phyloP scores from a whole-genome alignment of 2,113 vertebrate species.

The Ceyx margarethae region DNA sequence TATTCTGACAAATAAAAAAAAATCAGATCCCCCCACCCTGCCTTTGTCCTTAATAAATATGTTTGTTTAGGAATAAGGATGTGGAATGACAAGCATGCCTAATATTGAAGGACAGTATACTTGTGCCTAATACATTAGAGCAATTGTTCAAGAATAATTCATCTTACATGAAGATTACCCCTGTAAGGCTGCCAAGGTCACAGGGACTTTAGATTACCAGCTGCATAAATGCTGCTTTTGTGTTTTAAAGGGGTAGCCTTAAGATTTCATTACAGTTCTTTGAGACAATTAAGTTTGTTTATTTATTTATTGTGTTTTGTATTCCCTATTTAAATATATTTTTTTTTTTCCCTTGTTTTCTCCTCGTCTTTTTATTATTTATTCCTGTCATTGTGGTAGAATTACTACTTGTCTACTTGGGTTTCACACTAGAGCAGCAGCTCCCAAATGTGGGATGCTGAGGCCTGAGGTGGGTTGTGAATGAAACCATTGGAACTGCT shows the following conservation, averaged over 20 bases:
- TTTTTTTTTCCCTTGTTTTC: background rate
- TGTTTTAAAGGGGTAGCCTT: conserved; percentile 40
- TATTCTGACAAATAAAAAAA: background rate
- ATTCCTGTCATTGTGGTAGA: background rate
- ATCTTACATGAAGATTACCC: conserved; percentile 64
- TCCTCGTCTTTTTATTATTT: background rate
- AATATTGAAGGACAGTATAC: conserved; percentile 66
- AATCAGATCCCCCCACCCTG: too few species aligned
- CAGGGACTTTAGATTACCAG: conserved; percentile 27
- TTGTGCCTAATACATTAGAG: conserved; percentile 63
- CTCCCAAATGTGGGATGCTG: background rate
- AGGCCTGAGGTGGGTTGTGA: background rate
- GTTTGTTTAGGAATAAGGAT: conserved; percentile 48
- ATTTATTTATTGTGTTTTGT: background rate
- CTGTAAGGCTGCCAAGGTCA: conserved; percentile 65
- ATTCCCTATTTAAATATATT: background rate
- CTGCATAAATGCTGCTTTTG: conserved; percentile 33
- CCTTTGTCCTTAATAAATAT: conserved; percentile 52
- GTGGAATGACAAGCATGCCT: conserved; percentile 65
- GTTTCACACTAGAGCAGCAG: background rate
- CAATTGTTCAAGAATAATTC: conserved; percentile 71
- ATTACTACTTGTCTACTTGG: background rate
- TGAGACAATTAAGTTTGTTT: background rate
- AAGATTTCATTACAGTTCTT: background rate
- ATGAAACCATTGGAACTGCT: background rate